Base-by-base conservation (phyloP, 2,113 vertebrate species). In the Perca schrenkii region DNA sequence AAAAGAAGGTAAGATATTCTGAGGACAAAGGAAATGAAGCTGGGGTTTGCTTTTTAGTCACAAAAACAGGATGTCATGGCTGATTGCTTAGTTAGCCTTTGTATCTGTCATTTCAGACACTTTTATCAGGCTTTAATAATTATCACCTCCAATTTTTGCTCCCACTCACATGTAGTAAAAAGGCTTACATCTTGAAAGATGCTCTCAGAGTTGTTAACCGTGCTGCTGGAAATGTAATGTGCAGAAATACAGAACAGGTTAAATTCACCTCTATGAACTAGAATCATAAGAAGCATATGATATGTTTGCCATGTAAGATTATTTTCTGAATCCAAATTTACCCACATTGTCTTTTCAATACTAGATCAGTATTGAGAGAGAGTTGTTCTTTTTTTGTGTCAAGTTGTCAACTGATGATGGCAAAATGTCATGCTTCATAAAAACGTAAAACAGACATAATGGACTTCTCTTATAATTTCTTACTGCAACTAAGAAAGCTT, bases 1-100 rank as follows among this genome's bases (percentile, higher is more conserved):
- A 96, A 85, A 97, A 82, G 76, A 97, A 97, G 97, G 97, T 97
- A 84, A 92, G 88, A 16, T 2, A 25, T 25, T 31, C 1, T 14
- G 13, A 66, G 8, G 17, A 2, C 11, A 56, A 16, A 72, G 22
- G 34, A 77, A 46, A 22, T 52, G 54, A 52, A 68, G 36, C 34
- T 54, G 10, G 47, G 5, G 19, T 43, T 75, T 34, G 21, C 7
- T 17, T 84, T 50, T 25, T 11, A 67, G 22, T 65, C 74, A 53
- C n/a, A 31, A 5, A n/a, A 22, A 54, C 3, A 7, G 13, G 8
- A 21, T 21, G 21, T 36, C 34, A 21, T 50, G 19, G 25, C 25
- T 73, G 16, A 21, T 10, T 49, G 31, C 31, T 40, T 6, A n/a
- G n/a, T 54, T 14, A 53, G 12, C 54, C 40, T 60, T 66, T 0